Base-by-base conservation (phyloP, 2,113 vertebrate genomes). In the Silurus asotus region DNA sequence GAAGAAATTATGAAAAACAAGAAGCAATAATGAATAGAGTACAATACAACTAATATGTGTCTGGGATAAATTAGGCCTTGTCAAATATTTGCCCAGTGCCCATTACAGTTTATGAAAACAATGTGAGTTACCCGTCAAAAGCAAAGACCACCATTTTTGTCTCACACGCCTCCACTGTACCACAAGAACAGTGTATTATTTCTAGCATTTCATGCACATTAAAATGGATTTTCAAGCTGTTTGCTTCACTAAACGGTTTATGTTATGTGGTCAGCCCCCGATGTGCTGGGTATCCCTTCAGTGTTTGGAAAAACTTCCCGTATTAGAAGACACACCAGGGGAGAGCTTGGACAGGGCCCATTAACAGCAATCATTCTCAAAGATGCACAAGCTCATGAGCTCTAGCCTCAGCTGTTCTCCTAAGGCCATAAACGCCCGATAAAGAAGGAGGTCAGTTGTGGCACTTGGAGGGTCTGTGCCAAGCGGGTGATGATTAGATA, bases 361-460 rank as follows among this genome's bases (percentile, higher is more conserved):
- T 92, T 92, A 92, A 89, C 89, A 91, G 92, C 90, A 88, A 86
- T 84, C 89, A 90, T 93, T 92, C 90, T 92, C 84, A 5, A 89
- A 88, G 89, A 92, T 90, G 90, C 83, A 88, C 84, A 90, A 72
- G 91, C 90, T 86, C 77, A 83, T 87, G 82, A 84, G 81, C 67
- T 62, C 51, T 82, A 70, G 89, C 88, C 88, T 89, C 91, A 91
- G 92, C 92, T 93, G 90, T 89, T 92, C 87, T 86, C 85, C 48
- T 55, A 51, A 88, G 92, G 89, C 91, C 90, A 91, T 92, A 94
- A 93, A 94, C 90, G 92, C 91, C 88, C 86, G 45, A 87, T 85
- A 88, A 91, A 84, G 90, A 91, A 88, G 81, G 83, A 62, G 90
- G 91, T 91, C 91, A 89, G 89, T 88, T 87, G 86, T 89, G 86